Evolutionary conservation across 2,888 invertebrate genomes (phyloP), one percentile per base, ranked within the genome.

Genomic region (Epistrophe eligans): DNA sequence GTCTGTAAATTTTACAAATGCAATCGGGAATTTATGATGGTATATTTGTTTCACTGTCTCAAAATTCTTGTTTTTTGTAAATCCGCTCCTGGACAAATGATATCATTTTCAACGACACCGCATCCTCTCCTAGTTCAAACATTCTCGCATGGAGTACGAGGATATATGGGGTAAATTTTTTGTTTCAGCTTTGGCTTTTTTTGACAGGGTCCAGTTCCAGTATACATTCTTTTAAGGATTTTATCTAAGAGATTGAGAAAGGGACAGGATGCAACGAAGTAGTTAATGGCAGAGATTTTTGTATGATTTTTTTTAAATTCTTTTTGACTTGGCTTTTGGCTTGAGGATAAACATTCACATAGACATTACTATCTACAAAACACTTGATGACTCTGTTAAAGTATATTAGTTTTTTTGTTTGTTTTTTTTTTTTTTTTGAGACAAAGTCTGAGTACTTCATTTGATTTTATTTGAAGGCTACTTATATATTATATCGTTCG

Each of bases 211-310:
- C 4, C 19, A 50, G 40, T 24, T 7, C 28, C 28, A 28, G 28
- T 7, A 8, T 28, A 28, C 0, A 55, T 79, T 79, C 71, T 40
- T n/a, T 67, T 76, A 48, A 76, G 74, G 72, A 71, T 40, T 55
- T 60, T 50, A 19, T 50, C 43, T 32, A 17, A 32, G 32, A 9
- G 55, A 35, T 28, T 43, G 60, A 24, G n/a, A 40, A 40, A 19
- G 57, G 24, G 40, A 70, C 19, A 24, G 4, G n/a, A 38, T 19
- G 32, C 67, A 67, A 50, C 17, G 43, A 19, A 55, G 52, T 85
- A 57, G 64, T 70, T 83, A 76, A 87, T 79, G 70, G 58, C 19
- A 28, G 60, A 79, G 79, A 83, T 83, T 76, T 87, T 55, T 67
- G 66, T 79, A 66, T 79, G 77, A 74, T 77, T 77, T 74, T 82